Base-by-base conservation (phyloP, 1,140 invertebrate genomes). In the Mylabris phalerata region DNA sequence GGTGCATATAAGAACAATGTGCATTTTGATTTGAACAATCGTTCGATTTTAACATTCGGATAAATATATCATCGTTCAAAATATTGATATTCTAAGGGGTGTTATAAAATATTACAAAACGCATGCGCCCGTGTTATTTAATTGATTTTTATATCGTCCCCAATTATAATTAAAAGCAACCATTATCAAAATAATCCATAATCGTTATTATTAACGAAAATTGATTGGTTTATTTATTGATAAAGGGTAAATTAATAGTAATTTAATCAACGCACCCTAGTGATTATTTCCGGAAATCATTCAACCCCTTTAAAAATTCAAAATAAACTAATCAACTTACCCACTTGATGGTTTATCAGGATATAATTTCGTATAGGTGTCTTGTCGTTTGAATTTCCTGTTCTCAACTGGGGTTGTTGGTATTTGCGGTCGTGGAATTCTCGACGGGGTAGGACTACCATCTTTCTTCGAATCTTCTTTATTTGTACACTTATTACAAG, bases 371-470 rank as follows among this genome's bases (percentile, higher is more conserved):
- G 78, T 80, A 49, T 79, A 79, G 0, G 78, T 79, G 60, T 79
- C 77, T 59, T 79, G 78, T 9, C 78, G 57, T 54, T 71, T 71
- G 48, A 78, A 76, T 55, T 72, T 74, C 9, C 75, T 65, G 48
- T 67, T 68, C 19, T 76, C 75, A 57, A 72, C 72, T 32, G 77
- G 75, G 57, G 75, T 76, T 32, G 75, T 74, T 7, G 64, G 64
- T 50, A 77, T 57, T 50, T 72, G 75, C 46, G 73, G 75, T 32
- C 76, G 62, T 2, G 78, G 78, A 62, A 79, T 80, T 38, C 75
- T 71, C 32, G 70, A 72, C 42, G 65, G 65, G 40, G 62, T 61
- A 9, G 56, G 59, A 49, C 57, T 61, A 3, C 51, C 32, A 25
- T 72, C 71, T 41, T 75, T 73, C 32, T 75, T 78, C 24, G 57